Percentiles rank a stretch among this genome's conserved stretches.
Conservation (phyloP, 2,113 vertebrate genomes). For the Axis porcinus region DNA sequence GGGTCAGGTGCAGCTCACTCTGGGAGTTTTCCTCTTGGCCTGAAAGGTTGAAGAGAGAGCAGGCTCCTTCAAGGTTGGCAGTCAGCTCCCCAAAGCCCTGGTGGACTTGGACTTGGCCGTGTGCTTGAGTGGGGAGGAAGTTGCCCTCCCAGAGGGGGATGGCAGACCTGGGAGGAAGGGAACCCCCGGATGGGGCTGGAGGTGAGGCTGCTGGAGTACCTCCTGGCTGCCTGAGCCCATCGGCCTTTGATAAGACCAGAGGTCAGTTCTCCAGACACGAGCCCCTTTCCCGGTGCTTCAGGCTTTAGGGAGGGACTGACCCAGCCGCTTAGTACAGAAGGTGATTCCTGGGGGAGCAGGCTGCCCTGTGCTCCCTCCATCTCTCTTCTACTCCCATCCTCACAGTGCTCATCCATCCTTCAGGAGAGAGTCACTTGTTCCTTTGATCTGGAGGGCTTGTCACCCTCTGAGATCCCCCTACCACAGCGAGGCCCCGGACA, state of each 20-base stretch:
- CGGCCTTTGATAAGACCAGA: neutral
- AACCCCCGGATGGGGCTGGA: neutral
- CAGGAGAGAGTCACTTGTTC: neutral
- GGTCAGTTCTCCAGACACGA: neutral
- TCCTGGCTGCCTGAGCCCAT: neutral
- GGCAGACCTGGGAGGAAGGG: neutral
- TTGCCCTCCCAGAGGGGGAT: neutral
- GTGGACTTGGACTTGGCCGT: neutral
- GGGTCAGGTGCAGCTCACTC: neutral
- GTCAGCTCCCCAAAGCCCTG: neutral
- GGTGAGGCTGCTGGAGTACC: rapidly evolving
- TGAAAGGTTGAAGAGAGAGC: neutral
- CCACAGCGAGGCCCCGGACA: neutral
- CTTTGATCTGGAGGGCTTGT: neutral
- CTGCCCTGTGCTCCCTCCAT: neutral
- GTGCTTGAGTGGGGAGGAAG: neutral
- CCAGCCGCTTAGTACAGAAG: neutral
- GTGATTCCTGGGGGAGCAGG: neutral
- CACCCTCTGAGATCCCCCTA: neutral
- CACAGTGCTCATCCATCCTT: neutral
- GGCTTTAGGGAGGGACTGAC: neutral
- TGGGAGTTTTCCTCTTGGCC: neutral
- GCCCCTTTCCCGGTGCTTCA: neutral
- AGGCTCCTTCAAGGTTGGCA: neutral
- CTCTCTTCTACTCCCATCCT: neutral